Evolutionary conservation across 2,888 invertebrate species (phyloP).

Genomic region (Tillus elongatus): DNA sequence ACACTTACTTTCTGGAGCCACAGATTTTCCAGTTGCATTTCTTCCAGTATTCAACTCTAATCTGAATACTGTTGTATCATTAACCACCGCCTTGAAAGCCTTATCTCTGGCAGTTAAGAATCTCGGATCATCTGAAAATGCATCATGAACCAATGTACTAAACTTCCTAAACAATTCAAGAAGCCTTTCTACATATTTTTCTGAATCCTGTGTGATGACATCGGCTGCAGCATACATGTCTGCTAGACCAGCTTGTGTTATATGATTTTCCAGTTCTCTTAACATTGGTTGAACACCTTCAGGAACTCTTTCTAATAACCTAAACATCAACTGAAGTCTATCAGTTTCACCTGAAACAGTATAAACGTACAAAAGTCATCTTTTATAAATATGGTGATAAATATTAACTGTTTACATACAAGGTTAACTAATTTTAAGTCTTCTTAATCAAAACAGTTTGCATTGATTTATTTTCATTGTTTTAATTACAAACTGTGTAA

Average conservation of each 20-base stretch:
- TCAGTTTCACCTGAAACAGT: conserved; percentile 85
- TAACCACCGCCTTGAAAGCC: conserved; percentile 94
- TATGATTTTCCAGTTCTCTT: conserved; percentile 83
- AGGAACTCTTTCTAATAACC: conserved; percentile 73
- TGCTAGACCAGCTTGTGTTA: conserved; percentile 85
- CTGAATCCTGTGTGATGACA: conserved; percentile 92
- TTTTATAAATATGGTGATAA: no score
- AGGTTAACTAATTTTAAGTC: no score
- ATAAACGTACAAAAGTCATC: no score
- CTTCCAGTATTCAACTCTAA: conserved; percentile 56
- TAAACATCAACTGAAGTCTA: conserved; percentile 65
- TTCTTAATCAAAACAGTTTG: no score
- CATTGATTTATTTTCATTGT: no score
- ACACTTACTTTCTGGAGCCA: conserved; percentile 92
- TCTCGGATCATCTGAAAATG: conserved; percentile 93
- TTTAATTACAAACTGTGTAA: no score
- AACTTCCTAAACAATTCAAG: conserved; percentile 88
- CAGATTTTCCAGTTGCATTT: conserved; percentile 54
- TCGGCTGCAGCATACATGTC: conserved; percentile 96
- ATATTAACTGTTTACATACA: no score
- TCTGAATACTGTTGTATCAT: conserved; percentile 86
- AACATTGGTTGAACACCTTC: conserved; percentile 91
- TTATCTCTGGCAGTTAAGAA: conserved; percentile 97
- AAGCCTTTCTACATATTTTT: conserved; percentile 91
- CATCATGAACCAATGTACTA: conserved; percentile 83